Evolutionary conservation across 2,888 invertebrate genomes (phyloP).

Genomic region (Trilocha varians): DNA sequence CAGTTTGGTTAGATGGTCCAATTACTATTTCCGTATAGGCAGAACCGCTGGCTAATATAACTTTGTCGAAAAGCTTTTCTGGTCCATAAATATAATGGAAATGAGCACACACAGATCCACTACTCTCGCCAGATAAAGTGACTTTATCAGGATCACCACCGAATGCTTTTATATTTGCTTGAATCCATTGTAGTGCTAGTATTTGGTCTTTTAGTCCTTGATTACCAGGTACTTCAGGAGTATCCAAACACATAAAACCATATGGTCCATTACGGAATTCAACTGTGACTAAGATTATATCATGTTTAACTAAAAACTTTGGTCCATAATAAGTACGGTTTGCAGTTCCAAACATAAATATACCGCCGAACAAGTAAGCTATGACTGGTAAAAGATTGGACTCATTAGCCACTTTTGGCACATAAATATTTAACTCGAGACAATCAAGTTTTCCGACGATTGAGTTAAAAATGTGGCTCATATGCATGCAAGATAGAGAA

Average conservation of each 20-base stretch:
- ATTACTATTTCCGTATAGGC: constrained; percentile 9
- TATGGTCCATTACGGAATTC: constrained; percentile 40
- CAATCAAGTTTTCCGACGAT: constrained; percentile 23
- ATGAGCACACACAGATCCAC: constrained; percentile 32
- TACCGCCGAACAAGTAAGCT: constrained; percentile 41
- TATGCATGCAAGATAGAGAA: constrained; percentile 25
- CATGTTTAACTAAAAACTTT: constrained; percentile 28
- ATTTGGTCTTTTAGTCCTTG: constrained; percentile 43
- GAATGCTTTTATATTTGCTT: constrained; percentile 40
- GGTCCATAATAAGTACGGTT: constrained; percentile 22
- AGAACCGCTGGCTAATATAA: constrained; percentile 30
- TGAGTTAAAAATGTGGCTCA: no score
- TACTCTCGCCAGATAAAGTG: constrained; percentile 37
- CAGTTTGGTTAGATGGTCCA: constrained; percentile 15
- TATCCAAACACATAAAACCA: constrained; percentile 42
- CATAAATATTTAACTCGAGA: constrained; percentile 43
- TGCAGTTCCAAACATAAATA: constrained; percentile 24
- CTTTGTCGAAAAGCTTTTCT: constrained; percentile 25
- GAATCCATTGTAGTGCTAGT: constrained; percentile 30
- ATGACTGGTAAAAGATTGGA: constrained; percentile 26
- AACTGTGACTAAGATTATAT: constrained; percentile 27
- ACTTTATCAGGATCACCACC: no score
- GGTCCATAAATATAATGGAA: constrained; percentile 23
- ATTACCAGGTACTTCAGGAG: constrained; percentile 39
- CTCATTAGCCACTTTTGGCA: constrained; percentile 42